Evolutionary conservation across 1,140 invertebrate species (phyloP), one percentile per base, ranked within the genome.

Genomic region (Plectrocnemia conspersa): DNA sequence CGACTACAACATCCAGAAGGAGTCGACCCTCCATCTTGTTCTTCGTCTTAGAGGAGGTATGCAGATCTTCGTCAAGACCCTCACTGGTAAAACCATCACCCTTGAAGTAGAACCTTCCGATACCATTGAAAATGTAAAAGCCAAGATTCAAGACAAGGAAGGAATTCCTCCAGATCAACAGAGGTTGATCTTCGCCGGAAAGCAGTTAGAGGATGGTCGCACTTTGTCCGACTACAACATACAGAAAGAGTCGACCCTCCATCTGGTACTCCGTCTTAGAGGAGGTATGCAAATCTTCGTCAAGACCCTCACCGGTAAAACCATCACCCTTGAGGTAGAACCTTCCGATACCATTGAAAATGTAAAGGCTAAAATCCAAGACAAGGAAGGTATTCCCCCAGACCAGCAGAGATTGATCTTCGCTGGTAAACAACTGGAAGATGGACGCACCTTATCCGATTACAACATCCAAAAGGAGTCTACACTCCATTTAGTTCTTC

Each of bases 41-140:
- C n/a, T n/a, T n/a, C n/a, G n/a, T n/a, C n/a, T n/a, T n/a, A n/a
- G n/a, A n/a, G n/a, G 83, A 75, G 75, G 80, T 59, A 86, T 85
- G 84, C 85, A 86, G 64, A 87, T 86, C 59, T 87, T 86, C 63
- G 84, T 87, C 1, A 86, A 85, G 65, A 86, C 82, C 13, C 64
- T 86, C 16, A 86, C 84, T 19, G 85, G 85, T 0, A 88, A 88
- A 64, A 88, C 84, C 54, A 84, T 88, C 62, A 86, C 85, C 0
- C 64, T 88, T 13, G 86, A 88, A 66, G 85, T 88, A 2, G 83
- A 88, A 63, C 77, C 84, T 2, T 84, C 81, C 18, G 86, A 89
- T 63, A 85, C 85, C 2, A 87, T 88, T 67, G 84, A 88, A 64
- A 86, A 87, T 70, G 84, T 88, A 0, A 88, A 88, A 60, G 82